phyloP scores from a whole-genome alignment of 1,140 invertebrate genomes.

The Zaprionus inermis region DNA sequence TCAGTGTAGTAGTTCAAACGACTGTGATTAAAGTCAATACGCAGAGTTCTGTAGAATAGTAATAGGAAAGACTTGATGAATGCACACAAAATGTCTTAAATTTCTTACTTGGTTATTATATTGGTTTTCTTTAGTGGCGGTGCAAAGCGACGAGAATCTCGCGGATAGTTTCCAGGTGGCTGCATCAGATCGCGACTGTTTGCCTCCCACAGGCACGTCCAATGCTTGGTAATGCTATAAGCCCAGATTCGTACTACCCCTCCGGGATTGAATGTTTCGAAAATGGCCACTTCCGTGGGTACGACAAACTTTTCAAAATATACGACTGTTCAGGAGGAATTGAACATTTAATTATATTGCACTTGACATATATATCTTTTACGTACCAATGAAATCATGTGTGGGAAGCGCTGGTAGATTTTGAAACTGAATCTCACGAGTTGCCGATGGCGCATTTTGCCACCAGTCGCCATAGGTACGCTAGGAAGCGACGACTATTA shows the following conservation, averaged over 20 bases:
- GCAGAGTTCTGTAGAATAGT: conserved; percentile 86
- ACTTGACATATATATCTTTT: not conserved
- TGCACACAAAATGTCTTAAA: not conserved
- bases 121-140: conserved; percentile 87
- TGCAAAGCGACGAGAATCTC: conserved; percentile 90
- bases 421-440: conserved; percentile 89
- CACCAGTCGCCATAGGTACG: conserved; percentile 96
- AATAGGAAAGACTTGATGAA: not conserved
- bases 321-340: conserved; percentile 86
- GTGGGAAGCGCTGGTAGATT: conserved; percentile 88
- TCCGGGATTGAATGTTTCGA: conserved; percentile 96
- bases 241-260: conserved; percentile 93
- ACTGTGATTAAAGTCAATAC: conserved; percentile 93
- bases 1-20: conserved; percentile 94
- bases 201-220: conserved; percentile 92
- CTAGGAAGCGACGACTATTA: conserved; percentile 84
- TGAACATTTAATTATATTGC: not conserved
- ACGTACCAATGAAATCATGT: conserved; percentile 94
- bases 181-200: conserved; percentile 75
- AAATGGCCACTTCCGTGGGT: conserved; percentile 91
- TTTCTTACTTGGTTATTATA: conserved; percentile 62
- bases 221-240: conserved; percentile 85
- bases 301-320: conserved; percentile 90
- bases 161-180: conserved; percentile 76
- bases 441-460: conserved; percentile 90